A percentile compares a stretch with the other conserved stretches of the same genome.
These are phyloP conservation scores for Dermatophagoides farinae DNA, from an alignment of 1,140 invertebrate species.

Conservation along the genomic window DNA sequence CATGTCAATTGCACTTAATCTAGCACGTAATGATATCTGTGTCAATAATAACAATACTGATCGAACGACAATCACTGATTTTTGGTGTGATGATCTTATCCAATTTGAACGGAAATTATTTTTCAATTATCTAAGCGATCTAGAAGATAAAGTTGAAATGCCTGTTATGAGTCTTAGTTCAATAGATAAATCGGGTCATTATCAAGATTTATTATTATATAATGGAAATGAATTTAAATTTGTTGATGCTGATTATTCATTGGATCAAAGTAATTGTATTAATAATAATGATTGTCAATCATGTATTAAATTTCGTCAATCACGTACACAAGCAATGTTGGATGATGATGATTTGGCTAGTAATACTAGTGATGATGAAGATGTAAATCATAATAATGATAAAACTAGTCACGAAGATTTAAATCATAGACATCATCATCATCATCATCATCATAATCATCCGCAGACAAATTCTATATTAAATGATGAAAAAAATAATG, in stretches of 20 bases:
- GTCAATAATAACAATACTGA: background rate
- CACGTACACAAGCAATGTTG: background rate
- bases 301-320: constrained; percentile 7
- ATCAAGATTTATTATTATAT: background rate
- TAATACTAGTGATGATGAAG: background rate
- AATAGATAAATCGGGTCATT: background rate
- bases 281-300: background rate
- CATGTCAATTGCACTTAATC: background rate
- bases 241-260: background rate
- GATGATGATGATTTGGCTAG: background rate
- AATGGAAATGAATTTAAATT: constrained; percentile 4
- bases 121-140: constrained; percentile 1
- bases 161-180: background rate
- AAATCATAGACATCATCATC: background rate
- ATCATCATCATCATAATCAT: background rate
- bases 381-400: too few species aligned
- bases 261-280: background rate
- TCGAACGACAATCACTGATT: background rate
- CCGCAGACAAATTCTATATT: too few species aligned
- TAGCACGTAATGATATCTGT: background rate
- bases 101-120: background rate
- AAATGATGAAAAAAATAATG: too few species aligned
- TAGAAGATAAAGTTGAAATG: background rate
- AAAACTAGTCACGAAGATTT: background rate
- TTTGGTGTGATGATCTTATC: background rate